Evolutionary conservation across 2,797 vertebrate genomes (phyloP), one percentile per base, ranked within the genome.

Genomic region (Danio kyathit): DNA sequence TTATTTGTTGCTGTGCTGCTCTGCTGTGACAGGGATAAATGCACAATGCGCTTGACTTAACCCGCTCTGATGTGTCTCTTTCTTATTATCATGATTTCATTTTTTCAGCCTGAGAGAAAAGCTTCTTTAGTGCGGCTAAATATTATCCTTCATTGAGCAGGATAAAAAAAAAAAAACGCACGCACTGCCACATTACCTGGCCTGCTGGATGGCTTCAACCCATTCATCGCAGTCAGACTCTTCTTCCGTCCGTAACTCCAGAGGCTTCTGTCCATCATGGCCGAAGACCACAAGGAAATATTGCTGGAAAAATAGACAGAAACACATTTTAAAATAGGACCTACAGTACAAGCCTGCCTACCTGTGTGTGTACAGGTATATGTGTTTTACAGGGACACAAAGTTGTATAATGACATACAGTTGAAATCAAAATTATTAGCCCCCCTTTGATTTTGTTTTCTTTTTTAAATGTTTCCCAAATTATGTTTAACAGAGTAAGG

Each of bases 141-240:
- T 16, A 19, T 52, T 56, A 44, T 40, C 40, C 40, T 46, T 13
- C 29, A 64, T 43, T 54, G 21, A 73, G 16, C n/a, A 54, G 44
- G 41, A 76, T 40, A 67, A 5, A 19, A 43, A 40, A 43, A 40
- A 16, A n/a, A 10, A 9, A 61, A 73, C 6, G 60, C 6, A 74
- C 19, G 60, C 56, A 49, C 5, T 43, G 19, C 5, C 43, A 5
- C 56, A 60, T 12, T 73, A 99, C 98, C 97, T 99, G 73, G 97
- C 97, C 93, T 98, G 98, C 82, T 98, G 97, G 91, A 99, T 99
- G 87, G 94, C 96, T 80, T 99, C 97, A 89, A 98, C 96, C 98
- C 98, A 99, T 89, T 98, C 96, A 13, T 97, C 96, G 61, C 98
- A 97, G 13, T 97, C 97, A 46, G 69, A 87, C 90, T 99, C 97